A percentile compares a stretch with the other conserved stretches of the same genome.
These are phyloP conservation scores for Microcebus murinus DNA, from an alignment of 2,113 vertebrate genomes.

Conservation along the genomic window DNA sequence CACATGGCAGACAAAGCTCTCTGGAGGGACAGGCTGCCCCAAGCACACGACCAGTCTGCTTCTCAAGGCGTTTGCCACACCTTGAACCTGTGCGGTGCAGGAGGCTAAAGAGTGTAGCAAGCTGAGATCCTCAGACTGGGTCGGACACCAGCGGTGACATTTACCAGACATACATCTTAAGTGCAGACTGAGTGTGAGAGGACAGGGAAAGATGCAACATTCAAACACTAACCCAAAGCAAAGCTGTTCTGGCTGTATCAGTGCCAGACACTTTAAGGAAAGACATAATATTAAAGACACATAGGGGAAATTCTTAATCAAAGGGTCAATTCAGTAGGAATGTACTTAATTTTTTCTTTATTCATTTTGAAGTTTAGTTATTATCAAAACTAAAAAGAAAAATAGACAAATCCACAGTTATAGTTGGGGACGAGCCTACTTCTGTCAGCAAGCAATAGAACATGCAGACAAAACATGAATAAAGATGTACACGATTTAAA, in stretches of 20 bases:
- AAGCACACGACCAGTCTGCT: neutral
- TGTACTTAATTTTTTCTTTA: neutral
- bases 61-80: rapidly evolving
- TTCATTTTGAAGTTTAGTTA: too few relatives aligned
- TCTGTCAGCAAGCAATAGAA: neutral
- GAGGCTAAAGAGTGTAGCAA: neutral
- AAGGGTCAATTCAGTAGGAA: neutral
- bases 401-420: neutral
- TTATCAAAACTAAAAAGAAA: neutral
- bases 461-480: too few relatives aligned
- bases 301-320: neutral
- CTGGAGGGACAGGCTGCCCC: neutral
- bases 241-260: too few relatives aligned
- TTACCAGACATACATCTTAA: neutral
- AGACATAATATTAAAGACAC: neutral
- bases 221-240: neutral
- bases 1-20: too few relatives aligned
- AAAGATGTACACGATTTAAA: neutral
- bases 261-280: neutral
- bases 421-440: neutral
- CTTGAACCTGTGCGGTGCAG: neutral
- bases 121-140: neutral
- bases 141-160: neutral
- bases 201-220: rapidly evolving
- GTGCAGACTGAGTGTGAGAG: neutral